These are phyloP conservation scores for Chionodraco myersi DNA, from an alignment of 2,113 vertebrate species.

Conservation along the genomic window DNA sequence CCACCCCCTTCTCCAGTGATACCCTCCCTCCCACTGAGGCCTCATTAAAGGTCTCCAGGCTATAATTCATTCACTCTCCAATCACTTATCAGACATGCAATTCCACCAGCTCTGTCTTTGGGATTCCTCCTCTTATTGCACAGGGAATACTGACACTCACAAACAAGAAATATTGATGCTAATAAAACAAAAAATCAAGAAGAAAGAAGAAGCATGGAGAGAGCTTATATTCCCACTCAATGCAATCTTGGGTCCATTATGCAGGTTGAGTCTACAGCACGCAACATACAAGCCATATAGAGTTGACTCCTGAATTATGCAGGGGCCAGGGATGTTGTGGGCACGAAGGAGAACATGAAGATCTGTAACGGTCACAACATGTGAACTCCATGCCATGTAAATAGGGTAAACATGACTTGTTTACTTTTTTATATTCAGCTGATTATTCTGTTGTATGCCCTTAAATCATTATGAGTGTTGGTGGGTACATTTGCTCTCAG, in stretches of 20 bases:
- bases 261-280: slow-evolving; percentile 20
- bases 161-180: slow-evolving; percentile 16
- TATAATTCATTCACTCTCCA: slow-evolving; percentile 75
- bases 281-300: slow-evolving; percentile 28
- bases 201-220: not conserved
- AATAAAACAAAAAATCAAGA: not conserved
- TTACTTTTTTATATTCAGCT: not conserved
- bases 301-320: slow-evolving; percentile 59
- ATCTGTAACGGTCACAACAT: slow-evolving; percentile 46
- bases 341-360: slow-evolving; percentile 25
- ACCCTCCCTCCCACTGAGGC: slow-evolving; percentile 55
- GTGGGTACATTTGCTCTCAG: not conserved
- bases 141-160: slow-evolving; percentile 43
- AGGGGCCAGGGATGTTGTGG: slow-evolving; percentile 30
- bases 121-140: slow-evolving; percentile 37
- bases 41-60: slow-evolving; percentile 77
- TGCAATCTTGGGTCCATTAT: not conserved
- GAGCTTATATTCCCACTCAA: not conserved
- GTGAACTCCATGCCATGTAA: slow-evolving; percentile 5
- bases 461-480: not conserved
- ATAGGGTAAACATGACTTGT: slow-evolving; percentile 9
- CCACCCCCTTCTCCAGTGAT: slow-evolving; percentile 23
- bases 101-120: slow-evolving; percentile 37
- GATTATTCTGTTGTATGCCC: not conserved
- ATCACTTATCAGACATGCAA: slow-evolving; percentile 70